Base-by-base conservation (phyloP, 2,797 vertebrate species). In the Falco concolor region DNA sequence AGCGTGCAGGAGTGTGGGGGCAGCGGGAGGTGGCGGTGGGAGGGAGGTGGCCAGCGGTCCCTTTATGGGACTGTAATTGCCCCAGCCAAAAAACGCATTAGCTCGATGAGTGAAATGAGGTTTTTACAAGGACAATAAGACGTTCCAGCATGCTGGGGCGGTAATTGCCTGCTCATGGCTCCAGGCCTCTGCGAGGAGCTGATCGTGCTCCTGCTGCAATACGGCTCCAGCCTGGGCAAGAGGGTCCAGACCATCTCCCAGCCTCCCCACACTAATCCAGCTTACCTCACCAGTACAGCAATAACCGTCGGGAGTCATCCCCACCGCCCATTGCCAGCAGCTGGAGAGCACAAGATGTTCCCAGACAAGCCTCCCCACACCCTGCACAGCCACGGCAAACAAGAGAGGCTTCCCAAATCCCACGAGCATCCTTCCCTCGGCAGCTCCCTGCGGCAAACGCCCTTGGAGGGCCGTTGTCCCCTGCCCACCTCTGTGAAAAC, bases 371-470 rank as follows among this genome's bases (percentile, higher is more conserved):
- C 28, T 87, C 74, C 42, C 57, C 77, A 57, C 49, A 32, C 74
- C 73, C 80, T 30, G 61, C 2, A 0, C 1, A 0, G 36, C 40
- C 45, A 36, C 0, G 0, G 89, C 57, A 64, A 67, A 60, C 49
- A 19, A 40, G 47, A 49, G 52, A 78, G 19, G 52, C 81, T 70
- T 81, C 65, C 34, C 59, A 67, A 34, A 75, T 56, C 65, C 87
- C 49, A 9, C 0, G 0, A 13, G 32, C 30, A 30, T 78, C 76
- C 59, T 65, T 45, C 21, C 52, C 16, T 32, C 5, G 2, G 47
- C 57, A 52, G 76, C 28, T 52, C 20, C 45, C n/a, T 0, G 0
- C 32, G 8, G 27, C 36, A 85, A 87, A 80, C 5, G 1, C 45
- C 40, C 69, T 50, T 0, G 1, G n/a, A 52, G 44, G 54, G 18